Conservation (phyloP, 2,797 vertebrate genomes). For the Acanthopagrus latus region DNA sequence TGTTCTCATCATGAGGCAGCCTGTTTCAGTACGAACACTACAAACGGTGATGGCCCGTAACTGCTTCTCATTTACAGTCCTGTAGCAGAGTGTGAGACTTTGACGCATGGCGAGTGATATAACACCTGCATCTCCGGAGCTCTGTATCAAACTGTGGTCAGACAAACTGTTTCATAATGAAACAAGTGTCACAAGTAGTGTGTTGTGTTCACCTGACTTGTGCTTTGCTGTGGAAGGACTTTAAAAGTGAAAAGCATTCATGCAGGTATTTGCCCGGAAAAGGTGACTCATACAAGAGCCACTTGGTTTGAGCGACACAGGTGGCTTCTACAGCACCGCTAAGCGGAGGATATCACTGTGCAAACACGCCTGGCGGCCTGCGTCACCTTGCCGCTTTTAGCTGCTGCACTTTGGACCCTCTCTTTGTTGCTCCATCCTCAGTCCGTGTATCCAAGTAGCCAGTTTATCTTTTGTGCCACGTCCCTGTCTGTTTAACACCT, state of each 20-base stretch:
- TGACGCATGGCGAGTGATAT: not conserved
- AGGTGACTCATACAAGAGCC: slow-evolving; percentile 56
- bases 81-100: not conserved
- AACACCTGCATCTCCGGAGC: not conserved
- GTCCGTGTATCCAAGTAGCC: not conserved
- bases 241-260: slow-evolving; percentile 7
- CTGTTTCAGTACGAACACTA: slow-evolving; percentile 11
- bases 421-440: slow-evolving; percentile 20
- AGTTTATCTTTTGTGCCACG: not conserved
- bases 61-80: slow-evolving; percentile 12
- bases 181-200: not conserved
- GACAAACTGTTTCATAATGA: not conserved
- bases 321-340: slow-evolving; percentile 38
- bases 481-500: not conserved
- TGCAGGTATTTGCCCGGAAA: slow-evolving; percentile 35
- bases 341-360: slow-evolving; percentile 74
- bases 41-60: slow-evolving; percentile 7
- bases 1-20: slow-evolving; percentile 33
- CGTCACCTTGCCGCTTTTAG: slow-evolving; percentile 68
- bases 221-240: not conserved
- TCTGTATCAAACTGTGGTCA: not conserved
- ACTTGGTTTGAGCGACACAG: slow-evolving; percentile 47
- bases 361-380: slow-evolving; percentile 78
- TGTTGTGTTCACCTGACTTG: not conserved
- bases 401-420: slow-evolving; percentile 76